Evolutionary conservation across 2,888 invertebrate species (phyloP), one percentile per base, ranked within the genome.

Genomic region (Nymphalis polychloros): DNA sequence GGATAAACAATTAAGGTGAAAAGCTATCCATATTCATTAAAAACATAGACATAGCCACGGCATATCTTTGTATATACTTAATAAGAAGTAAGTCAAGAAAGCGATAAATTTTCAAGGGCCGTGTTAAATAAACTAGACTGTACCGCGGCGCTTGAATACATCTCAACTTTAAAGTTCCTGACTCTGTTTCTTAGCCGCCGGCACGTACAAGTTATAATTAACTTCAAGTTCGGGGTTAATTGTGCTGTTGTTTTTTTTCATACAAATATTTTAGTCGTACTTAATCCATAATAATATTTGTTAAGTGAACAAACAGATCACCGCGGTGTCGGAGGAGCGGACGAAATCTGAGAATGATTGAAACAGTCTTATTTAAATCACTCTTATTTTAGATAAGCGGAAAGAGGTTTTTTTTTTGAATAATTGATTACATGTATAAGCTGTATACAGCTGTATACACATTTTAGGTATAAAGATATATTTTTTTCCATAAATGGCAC

Each of bases 181-280:
- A 52, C 52, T 55, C 55, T 7, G 27, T 31, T 55, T 31, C 55
- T 55, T 55, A 31, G 35, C 55, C 55, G 55, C 31, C 8, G 10
- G 55, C 55, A 55, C 55, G 55, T 55, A 31, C 55, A 55, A 55
- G 8, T 55, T 55, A 55, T 31, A 55, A 55, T 55, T 55, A 55
- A 55, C 55, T 55, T 35, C 55, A 35, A 27, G 35, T 35, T 31
- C 55, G 17, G n/a, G 27, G 35, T 55, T 55, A 31, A 55, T 55
- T 55, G 55, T 55, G 17, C 27, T 27, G 55, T 55, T 55, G 55
- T 55, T 55, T 35, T 55, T 55, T 35, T 10, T 17, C 35, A 20
- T 8, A n/a, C 8, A 31, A 55, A 20, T 8, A 13, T 31, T 55
- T n/a, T 8, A 35, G 55, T 31, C 20, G n/a, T 8, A n/a, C 31